phyloP scores from a whole-genome alignment of 2,797 vertebrate species.

The Lithobates pipiens region DNA sequence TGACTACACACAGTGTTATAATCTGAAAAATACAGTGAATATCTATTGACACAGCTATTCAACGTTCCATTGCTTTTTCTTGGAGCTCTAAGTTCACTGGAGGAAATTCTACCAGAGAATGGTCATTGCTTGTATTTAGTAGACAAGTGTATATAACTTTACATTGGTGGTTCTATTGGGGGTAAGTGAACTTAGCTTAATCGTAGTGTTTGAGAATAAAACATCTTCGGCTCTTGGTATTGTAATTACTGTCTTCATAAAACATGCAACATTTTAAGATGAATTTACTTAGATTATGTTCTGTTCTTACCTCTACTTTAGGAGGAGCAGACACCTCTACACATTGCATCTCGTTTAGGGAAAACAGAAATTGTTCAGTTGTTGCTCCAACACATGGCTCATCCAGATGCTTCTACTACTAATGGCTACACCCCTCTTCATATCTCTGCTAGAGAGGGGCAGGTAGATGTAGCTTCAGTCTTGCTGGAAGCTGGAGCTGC shows the following conservation, averaged over 20 bases:
- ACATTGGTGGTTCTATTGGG: too few relatives aligned
- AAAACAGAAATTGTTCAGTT: slow-evolving; percentile 98
- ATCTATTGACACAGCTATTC: too few relatives aligned
- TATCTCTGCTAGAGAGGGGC: slow-evolving; percentile 95
- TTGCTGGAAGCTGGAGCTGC: slow-evolving; percentile 94
- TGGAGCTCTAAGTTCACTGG: too few relatives aligned
- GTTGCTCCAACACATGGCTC: slow-evolving; percentile 96
- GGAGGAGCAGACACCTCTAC: slow-evolving; percentile 98
- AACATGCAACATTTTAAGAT: too few relatives aligned
- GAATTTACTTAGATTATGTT: neutral
- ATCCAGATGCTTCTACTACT: slow-evolving; percentile 92
- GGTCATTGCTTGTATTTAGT: too few relatives aligned
- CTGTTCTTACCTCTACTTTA: slow-evolving; percentile 63
- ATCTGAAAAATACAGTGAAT: too few relatives aligned
- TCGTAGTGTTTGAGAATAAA: neutral
- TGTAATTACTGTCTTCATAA: too few relatives aligned
- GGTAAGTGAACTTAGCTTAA: neutral
- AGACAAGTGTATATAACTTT: too few relatives aligned
- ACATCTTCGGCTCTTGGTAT: too few relatives aligned
- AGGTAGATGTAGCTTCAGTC: slow-evolving; percentile 91
- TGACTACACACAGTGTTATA: too few relatives aligned
- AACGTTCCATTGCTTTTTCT: too few relatives aligned
- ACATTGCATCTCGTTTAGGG: slow-evolving; percentile 96
- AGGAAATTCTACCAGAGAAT: too few relatives aligned
- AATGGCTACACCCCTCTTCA: slow-evolving; percentile 96